Percentiles rank a stretch among this genome's conserved stretches.
Conservation (phyloP, 2,113 vertebrate species). For the Solea senegalensis region DNA sequence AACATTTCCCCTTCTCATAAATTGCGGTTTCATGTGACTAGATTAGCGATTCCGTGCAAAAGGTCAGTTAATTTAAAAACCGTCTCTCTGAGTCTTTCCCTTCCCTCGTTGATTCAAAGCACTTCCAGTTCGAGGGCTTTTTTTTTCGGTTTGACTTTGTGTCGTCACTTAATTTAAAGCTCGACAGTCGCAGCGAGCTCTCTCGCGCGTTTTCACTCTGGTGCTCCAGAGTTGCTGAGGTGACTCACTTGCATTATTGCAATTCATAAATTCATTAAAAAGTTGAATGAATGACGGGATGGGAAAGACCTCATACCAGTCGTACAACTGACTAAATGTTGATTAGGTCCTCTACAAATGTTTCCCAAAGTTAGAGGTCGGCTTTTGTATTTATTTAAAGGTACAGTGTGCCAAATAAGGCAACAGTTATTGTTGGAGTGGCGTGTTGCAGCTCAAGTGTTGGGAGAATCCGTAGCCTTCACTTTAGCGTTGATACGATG, state of each 20-base stretch:
- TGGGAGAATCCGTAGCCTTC: too few species aligned
- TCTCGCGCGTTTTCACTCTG: neutral
- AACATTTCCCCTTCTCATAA: constrained; percentile 76
- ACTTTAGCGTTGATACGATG: too few species aligned
- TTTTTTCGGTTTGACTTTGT: constrained; percentile 55
- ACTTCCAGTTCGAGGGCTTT: constrained; percentile 24
- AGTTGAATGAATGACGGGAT: neutral
- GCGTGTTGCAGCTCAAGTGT: too few species aligned
- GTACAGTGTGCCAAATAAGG: too few species aligned
- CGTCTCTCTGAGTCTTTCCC: constrained; percentile 40
- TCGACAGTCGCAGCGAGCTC: neutral
- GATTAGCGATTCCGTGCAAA: constrained; percentile 78
- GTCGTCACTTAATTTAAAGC: constrained; percentile 39
- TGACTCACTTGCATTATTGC: neutral
- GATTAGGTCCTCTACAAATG: neutral
- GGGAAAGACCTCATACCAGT: too few species aligned
- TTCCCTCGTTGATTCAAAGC: neutral
- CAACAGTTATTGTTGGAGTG: too few species aligned
- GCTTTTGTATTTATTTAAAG: too few species aligned
- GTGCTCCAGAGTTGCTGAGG: neutral
- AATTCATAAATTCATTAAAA: neutral
- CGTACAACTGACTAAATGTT: neutral
- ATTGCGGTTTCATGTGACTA: constrained; percentile 79
- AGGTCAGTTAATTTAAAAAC: constrained; percentile 77
- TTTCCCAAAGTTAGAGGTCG: too few species aligned